phyloP scores from a whole-genome alignment of 2,797 vertebrate species.

The Anabas testudineus region DNA sequence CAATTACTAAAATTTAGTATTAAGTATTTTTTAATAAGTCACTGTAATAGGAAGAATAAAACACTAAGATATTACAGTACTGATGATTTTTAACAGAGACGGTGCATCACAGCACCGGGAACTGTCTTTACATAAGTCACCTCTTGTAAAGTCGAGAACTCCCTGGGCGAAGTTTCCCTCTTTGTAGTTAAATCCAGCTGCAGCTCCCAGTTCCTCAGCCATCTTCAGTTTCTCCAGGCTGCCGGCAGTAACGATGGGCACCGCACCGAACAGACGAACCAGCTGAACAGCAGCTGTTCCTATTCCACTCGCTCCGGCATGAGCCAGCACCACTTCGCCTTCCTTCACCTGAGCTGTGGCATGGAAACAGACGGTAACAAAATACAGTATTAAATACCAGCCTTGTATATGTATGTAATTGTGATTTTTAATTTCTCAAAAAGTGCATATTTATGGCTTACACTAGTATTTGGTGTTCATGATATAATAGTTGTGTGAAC shows the following conservation, averaged over 20 bases:
- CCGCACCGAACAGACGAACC: constrained; percentile 79
- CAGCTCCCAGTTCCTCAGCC: constrained; percentile 82
- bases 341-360: constrained; percentile 84
- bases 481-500: neutral
- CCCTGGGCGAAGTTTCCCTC: constrained; percentile 83
- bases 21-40: neutral
- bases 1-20: too few species aligned
- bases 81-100: neutral
- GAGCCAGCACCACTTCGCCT: constrained; percentile 86
- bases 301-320: constrained; percentile 88
- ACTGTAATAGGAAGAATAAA: neutral
- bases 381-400: neutral
- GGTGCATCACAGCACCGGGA: neutral
- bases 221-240: constrained; percentile 84
- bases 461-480: neutral
- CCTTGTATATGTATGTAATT: too few species aligned
- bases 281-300: constrained; percentile 90
- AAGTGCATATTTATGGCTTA: too few species aligned
- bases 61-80: neutral
- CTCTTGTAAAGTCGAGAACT: constrained; percentile 85
- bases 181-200: constrained; percentile 89
- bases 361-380: constrained; percentile 18
- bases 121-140: constrained; percentile 59
- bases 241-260: constrained; percentile 88
- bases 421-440: too few species aligned